Base-by-base conservation (phyloP, 2,113 vertebrate species). In the Clinocottus analis region DNA sequence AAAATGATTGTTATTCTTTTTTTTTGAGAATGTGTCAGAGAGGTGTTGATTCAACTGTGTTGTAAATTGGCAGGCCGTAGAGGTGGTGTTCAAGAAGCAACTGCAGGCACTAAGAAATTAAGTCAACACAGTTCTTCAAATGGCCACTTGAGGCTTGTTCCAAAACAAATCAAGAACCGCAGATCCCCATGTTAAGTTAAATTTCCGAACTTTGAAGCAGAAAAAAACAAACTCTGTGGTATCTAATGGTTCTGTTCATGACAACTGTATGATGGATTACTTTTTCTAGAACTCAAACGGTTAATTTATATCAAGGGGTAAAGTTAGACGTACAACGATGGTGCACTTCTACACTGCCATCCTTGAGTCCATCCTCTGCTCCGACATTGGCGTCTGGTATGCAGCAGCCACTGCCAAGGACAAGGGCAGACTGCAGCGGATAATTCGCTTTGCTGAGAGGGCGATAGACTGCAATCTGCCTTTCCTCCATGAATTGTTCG, bases 21-120 rank as follows among this genome's bases (percentile, higher is more conserved):
- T n/a, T 62, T 5, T 41, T 37, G 56, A 45, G 25, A 72, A 83
- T 21, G 16, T 53, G 56, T 55, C 21, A 79, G 31, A 75, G 51
- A 60, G 27, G 33, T 51, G 39, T 75, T 58, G 35, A 69, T 56
- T 77, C 19, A 58, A 62, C 29, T 37, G 14, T 39, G 31, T 13
- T 17, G 12, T 58, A 14, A 68, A 72, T 68, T 64, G 1, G 27
- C 10, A 2, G 7, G 11, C 8, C 3, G 4, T 5, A 43, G n/a
- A 27, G 19, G 41, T 33, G n/a, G 19, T 56, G 53, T 14, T 25
- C 53, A 13, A 27, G 53, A 25, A 56, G 12, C 5, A 13, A 56
- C 23, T 5, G 5, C 23, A 14, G 23, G 53, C 23, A 56, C 11
- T 14, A 12, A 27, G 11, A 56, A 56, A 56, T 19, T 49, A 49